These are phyloP conservation scores for Latheticus oryzae DNA, from an alignment of 2,888 invertebrate genomes.

Conservation along the genomic window DNA sequence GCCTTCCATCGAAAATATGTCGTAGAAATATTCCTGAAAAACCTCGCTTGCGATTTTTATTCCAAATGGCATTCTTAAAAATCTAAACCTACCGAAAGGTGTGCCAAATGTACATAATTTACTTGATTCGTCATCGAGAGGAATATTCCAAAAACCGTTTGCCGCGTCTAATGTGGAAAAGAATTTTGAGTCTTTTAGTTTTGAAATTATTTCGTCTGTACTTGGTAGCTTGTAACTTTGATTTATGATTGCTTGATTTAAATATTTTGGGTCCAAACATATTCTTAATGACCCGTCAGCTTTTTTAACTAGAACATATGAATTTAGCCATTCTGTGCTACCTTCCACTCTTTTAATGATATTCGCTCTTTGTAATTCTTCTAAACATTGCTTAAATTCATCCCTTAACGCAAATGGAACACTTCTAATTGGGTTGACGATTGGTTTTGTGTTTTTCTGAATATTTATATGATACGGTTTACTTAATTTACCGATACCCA, in stretches of 20 bases:
- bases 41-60: slow-evolving; percentile 32
- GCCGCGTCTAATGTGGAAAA: slow-evolving; percentile 42
- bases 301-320: slow-evolving; percentile 46
- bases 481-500: slow-evolving; percentile 33
- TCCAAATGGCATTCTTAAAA: slow-evolving; percentile 35
- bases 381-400: slow-evolving; percentile 31
- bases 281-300: slow-evolving; percentile 39
- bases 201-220: slow-evolving; percentile 40
- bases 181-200: slow-evolving; percentile 35
- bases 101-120: slow-evolving; percentile 44
- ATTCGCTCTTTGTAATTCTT: slow-evolving; percentile 11
- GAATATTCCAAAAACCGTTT: slow-evolving; percentile 41
- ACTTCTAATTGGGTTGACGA: slow-evolving; percentile 40
- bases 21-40: slow-evolving; percentile 33
- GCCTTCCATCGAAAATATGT: slow-evolving; percentile 27
- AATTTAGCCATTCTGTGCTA: slow-evolving; percentile 46
- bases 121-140: slow-evolving; percentile 41
- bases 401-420: slow-evolving; percentile 41
- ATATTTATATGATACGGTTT: slow-evolving; percentile 42
- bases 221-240: slow-evolving; percentile 35
- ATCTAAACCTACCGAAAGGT: slow-evolving; percentile 40
- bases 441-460: slow-evolving; percentile 34
- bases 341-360: slow-evolving; percentile 41
- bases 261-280: slow-evolving; percentile 45
- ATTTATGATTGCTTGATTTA: slow-evolving; percentile 42